Base-by-base conservation (phyloP, 2,797 vertebrate genomes). In the Parauchenoglanis ngamensis region DNA sequence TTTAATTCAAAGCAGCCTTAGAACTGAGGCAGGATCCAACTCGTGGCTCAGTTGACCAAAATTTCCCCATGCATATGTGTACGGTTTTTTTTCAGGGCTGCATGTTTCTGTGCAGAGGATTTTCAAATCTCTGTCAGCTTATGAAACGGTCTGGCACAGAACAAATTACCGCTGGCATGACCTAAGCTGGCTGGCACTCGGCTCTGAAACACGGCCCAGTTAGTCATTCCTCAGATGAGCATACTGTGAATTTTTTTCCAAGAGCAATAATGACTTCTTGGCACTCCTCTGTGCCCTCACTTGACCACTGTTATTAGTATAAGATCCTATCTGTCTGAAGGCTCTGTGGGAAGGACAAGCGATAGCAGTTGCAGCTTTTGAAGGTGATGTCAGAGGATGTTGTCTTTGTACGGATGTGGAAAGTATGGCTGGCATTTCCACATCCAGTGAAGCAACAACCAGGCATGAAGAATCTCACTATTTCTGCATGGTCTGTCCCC, bases 111-210 rank as follows among this genome's bases (percentile, higher is more conserved):
- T 31, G 17, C 72, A 54, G 44, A 76, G 49, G 83, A 35, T 83
- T 72, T 90, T 92, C 81, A 87, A 89, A 89, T 85, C 81, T 76
- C 35, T 79, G 84, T 91, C 90, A 88, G 83, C 89, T 93, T 92
- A 93, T 95, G 92, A 94, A 91, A 89, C 88, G 86, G 89, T 91
- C 90, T 93, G 89, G 90, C 87, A 87, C 90, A n/a, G 25, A 89
- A 73, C 83, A 90, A 89, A 94, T 93, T 93, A 93, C 92, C 90
- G 87, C 90, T 90, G 92, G 92, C 91, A 91, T 91, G 92, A 92
- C 90, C 93, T 91, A 89, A 88, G 89, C 92, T 90, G 92, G 8
- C 89, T 92, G 92, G 93, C 90, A 89, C 87, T 91, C 90, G 81
- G 77, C 68, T 17, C 25, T 92, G 91, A 92, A 94, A 95, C 93